These are phyloP conservation scores for Sarcophaga rosellei DNA, from an alignment of 2,888 invertebrate genomes.

Conservation along the genomic window DNA sequence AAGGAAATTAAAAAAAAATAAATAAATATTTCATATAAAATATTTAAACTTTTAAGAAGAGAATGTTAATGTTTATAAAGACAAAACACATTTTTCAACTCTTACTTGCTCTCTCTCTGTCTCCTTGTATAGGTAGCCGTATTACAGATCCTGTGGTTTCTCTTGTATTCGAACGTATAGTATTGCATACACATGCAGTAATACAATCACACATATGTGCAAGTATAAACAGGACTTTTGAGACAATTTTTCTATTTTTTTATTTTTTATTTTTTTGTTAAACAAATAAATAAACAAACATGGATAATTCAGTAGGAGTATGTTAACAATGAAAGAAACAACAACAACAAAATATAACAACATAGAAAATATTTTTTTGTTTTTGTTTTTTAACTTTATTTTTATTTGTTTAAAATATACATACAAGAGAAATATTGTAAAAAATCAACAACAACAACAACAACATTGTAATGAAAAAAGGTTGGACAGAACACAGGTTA, in stretches of 20 bases:
- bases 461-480: constrained; percentile 27
- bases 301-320: constrained; percentile 53
- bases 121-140: no score
- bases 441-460: constrained; percentile 42
- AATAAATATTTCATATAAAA: no score
- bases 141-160: no score
- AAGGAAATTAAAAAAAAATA: no score
- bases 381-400: constrained; percentile 30
- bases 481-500: background rate
- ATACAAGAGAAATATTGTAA: constrained; percentile 24
- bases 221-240: background rate
- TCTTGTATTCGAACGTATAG: no score
- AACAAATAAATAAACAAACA: constrained; percentile 57
- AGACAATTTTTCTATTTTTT: background rate
- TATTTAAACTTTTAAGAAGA: no score
- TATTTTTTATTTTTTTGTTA: background rate
- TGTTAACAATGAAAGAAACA: constrained; percentile 34
- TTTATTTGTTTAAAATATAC: constrained; percentile 11
- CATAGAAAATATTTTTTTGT: constrained; percentile 35
- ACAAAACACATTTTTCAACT: no score
- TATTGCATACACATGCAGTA: no score
- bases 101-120: no score
- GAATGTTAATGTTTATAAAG: no score
- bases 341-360: constrained; percentile 2
- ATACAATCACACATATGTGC: background rate